These are phyloP conservation scores for Maconellicoccus hirsutus DNA, from an alignment of 1,140 invertebrate species.

Conservation along the genomic window DNA sequence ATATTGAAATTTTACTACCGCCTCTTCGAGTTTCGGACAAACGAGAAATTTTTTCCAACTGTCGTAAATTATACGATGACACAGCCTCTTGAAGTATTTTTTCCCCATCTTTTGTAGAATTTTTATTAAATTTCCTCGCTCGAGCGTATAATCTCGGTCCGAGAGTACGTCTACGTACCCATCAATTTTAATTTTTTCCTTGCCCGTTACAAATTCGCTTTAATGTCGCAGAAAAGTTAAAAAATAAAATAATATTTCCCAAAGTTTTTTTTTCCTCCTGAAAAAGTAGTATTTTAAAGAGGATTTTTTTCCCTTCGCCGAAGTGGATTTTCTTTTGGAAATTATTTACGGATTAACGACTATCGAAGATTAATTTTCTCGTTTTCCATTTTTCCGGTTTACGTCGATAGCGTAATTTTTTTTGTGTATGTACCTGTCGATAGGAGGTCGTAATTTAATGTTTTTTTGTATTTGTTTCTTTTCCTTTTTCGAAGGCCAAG, in stretches of 20 bases:
- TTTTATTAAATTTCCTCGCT: neutral
- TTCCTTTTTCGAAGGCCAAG: slow-evolving; percentile 46
- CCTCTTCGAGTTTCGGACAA: too few relatives aligned
- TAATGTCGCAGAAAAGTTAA: neutral
- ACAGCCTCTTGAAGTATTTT: too few relatives aligned
- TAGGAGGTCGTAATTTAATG: too few relatives aligned
- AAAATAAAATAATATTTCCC: neutral
- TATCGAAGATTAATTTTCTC: neutral
- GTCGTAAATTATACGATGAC: neutral
- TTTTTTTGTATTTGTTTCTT: neutral
- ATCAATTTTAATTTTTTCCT: neutral
- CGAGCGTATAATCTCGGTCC: neutral
- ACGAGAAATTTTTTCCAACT: neutral
- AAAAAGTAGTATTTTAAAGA: neutral
- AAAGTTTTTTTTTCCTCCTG: neutral
- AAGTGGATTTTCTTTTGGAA: neutral
- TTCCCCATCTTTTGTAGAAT: too few relatives aligned
- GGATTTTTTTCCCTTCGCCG: neutral
- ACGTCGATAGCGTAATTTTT: too few relatives aligned
- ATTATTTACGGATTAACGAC: neutral
- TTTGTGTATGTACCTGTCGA: too few relatives aligned
- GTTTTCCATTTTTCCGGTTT: too few relatives aligned
- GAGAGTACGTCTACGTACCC: neutral
- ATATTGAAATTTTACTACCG: too few relatives aligned
- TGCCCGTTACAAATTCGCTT: neutral